Base-by-base conservation (phyloP, 2,888 invertebrate species). In the Electrophaes corylata region DNA sequence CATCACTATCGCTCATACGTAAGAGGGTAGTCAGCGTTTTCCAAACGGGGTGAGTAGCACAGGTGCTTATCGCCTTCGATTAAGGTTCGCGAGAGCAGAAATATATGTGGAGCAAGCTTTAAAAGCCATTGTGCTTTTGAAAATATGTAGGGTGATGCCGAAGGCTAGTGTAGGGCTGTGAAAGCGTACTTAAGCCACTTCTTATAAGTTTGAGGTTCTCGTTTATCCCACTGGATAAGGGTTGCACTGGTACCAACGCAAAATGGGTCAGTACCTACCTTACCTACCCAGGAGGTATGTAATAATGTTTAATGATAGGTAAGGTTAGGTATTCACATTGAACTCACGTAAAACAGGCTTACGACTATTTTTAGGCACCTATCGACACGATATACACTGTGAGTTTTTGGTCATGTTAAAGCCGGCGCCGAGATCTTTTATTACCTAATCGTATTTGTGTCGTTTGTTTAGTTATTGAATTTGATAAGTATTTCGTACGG, bases 21-120 rank as follows among this genome's bases (percentile, higher is more conserved):
- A 78, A 82, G 82, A 64, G 70, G 71, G 74, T 72, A 77, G 88
- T 89, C 88, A 89, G 88, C 88, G 80, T 77, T 89, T 87, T 81
- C 75, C 78, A 86, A 88, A 86, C 85, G 88, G 88, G 88, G 85
- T 88, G 84, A 83, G 81, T 57, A 70, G 66, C 70, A 64, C 83
- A 81, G 84, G 84, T 83, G 83, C 82, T 82, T 80, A 73, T 69
- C 69, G 64, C 63, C 62, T 66, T 65, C 68, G 65, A 67, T 67
- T 71, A 70, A 65, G 64, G 58, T 61, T 61, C 67, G 65, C 57
- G 61, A 65, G 65, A 59, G 62, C 60, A 51, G 53, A 62, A 56
- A 66, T 67, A 69, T 71, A 62, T 65, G 64, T 61, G 12, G 57
- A 57, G 23, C 57, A 49, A 18, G 35, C 37, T 49, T 48, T 48